Percentiles rank a stretch among this genome's conserved stretches.
Conservation (phyloP, 1,140 invertebrate genomes). For the Sycobia sp. region DNA sequence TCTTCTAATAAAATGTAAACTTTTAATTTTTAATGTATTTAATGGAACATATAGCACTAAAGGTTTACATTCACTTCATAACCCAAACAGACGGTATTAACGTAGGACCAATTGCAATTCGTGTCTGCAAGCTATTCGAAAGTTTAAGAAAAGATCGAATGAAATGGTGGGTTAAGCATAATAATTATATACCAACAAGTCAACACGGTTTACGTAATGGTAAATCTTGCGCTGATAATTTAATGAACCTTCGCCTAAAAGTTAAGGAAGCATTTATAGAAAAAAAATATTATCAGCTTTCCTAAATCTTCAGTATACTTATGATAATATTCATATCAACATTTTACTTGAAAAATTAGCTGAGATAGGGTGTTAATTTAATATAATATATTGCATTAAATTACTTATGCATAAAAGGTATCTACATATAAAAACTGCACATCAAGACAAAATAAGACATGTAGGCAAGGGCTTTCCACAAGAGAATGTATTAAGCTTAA, state of each 20-base stretch:
- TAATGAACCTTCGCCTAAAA: too few relatives aligned
- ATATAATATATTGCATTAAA: too few relatives aligned
- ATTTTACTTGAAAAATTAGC: too few relatives aligned
- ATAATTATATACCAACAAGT: background rate
- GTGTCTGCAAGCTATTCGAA: background rate
- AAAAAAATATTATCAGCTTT: too few relatives aligned
- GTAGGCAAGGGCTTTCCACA: conserved; percentile 7
- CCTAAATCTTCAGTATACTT: too few relatives aligned
- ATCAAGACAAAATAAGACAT: too few relatives aligned
- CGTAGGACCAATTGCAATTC: background rate
- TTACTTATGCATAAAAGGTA: too few relatives aligned
- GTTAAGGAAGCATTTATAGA: too few relatives aligned
- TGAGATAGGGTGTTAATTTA: too few relatives aligned
- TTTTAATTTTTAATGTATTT: too few relatives aligned
- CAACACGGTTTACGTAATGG: background rate
- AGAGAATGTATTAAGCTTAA: background rate
- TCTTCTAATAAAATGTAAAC: background rate
- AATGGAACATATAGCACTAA: background rate
- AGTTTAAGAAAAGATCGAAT: background rate
- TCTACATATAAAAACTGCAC: too few relatives aligned
- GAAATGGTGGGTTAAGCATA: background rate
- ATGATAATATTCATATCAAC: too few relatives aligned
- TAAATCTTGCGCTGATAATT: background rate
- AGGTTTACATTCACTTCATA: background rate
- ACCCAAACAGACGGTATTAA: background rate